A percentile compares a stretch with the other conserved stretches of the same genome.
Conservation (phyloP, 2,888 invertebrate genomes). For the Abscondita cerata region DNA sequence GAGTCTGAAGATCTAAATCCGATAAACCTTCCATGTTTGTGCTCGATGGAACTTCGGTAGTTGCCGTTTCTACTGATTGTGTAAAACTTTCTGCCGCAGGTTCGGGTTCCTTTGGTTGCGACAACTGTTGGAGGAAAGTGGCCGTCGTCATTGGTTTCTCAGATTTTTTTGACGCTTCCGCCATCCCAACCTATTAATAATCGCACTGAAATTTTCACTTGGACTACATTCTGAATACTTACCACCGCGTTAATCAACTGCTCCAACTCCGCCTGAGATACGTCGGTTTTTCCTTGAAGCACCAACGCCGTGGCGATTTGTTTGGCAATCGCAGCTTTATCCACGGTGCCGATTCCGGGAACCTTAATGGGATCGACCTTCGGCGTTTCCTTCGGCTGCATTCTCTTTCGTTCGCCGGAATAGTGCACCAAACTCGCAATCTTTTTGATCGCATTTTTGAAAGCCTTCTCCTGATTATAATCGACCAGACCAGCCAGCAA, state of each 20-base stretch:
- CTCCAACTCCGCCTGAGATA: slow-evolving; percentile 79
- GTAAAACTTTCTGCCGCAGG: neutral
- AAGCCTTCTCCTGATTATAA: slow-evolving; percentile 70
- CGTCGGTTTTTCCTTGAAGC: slow-evolving; percentile 81
- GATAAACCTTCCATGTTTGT: slow-evolving; percentile 74
- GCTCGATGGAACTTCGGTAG: slow-evolving; percentile 33
- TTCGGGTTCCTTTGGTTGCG: slow-evolving; percentile 33
- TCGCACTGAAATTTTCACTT: too few species aligned
- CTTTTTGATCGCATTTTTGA: slow-evolving; percentile 77
- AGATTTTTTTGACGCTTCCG: slow-evolving; percentile 64
- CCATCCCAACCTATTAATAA: slow-evolving; percentile 65
- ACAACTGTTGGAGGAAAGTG: slow-evolving; percentile 57
- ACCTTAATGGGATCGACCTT: slow-evolving; percentile 64
- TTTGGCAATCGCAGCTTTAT: slow-evolving; percentile 79
- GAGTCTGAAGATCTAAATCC: slow-evolving; percentile 79
- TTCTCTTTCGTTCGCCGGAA: slow-evolving; percentile 63
- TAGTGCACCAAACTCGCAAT: slow-evolving; percentile 77
- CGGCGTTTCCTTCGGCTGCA: slow-evolving; percentile 53
- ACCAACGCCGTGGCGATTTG: slow-evolving; percentile 82
- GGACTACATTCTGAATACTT: slow-evolving; percentile 50
- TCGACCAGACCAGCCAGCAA: slow-evolving; percentile 67
- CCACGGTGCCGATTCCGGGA: slow-evolving; percentile 74
- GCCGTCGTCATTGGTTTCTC: slow-evolving; percentile 63
- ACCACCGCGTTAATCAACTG: slow-evolving; percentile 81
- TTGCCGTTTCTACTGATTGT: slow-evolving; percentile 24